phyloP scores from a whole-genome alignment of 2,113 vertebrate species.

The Nymphicus hollandicus region DNA sequence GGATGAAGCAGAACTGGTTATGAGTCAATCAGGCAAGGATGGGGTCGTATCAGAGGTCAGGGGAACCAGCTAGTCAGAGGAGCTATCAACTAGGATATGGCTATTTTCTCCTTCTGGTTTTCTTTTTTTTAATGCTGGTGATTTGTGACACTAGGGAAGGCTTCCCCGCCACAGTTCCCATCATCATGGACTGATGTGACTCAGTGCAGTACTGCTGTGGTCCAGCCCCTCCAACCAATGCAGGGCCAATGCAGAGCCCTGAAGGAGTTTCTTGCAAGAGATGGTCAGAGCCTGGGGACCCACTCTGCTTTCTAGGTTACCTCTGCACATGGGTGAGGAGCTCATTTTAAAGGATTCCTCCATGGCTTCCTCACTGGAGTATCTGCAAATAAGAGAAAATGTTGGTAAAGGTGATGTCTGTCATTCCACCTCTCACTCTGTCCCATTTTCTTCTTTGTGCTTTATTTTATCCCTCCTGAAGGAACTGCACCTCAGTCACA shows the following conservation, averaged over 20 bases:
- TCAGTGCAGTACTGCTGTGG: neutral
- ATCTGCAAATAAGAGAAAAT: neutral
- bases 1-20: conserved; percentile 17
- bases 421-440: neutral
- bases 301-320: neutral
- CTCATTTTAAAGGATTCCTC: neutral
- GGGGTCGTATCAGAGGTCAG: neutral
- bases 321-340: neutral
- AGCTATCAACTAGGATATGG: neutral
- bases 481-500: neutral
- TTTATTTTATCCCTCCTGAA: neutral
- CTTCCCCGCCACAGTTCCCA: accelerated
- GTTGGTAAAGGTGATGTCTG: neutral
- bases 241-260: neutral
- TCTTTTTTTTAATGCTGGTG: neutral
- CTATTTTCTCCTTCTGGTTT: neutral
- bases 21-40: conserved; percentile 13
- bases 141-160: neutral
- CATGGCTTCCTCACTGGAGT: neutral
- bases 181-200: accelerated
- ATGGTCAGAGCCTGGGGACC: neutral
- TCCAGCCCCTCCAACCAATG: neutral
- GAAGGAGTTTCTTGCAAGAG: neutral
- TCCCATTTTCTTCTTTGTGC: neutral
- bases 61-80: neutral